Conservation (phyloP, 37 sponge, comb jelly and placozoan genomes). For the Aphrocallistes beatrix region DNA sequence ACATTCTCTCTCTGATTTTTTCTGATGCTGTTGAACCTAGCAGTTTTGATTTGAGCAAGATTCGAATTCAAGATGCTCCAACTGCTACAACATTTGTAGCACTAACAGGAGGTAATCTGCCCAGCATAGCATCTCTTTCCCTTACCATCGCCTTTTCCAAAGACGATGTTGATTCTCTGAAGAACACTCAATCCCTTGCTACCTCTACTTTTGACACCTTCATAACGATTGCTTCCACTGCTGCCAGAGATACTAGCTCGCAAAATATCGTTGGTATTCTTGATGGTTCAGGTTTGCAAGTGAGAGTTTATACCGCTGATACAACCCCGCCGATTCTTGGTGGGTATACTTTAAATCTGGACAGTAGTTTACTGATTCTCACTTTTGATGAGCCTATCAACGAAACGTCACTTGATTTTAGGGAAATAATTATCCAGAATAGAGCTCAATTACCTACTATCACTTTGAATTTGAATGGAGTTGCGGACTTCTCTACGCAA, state of each 20-base stretch:
- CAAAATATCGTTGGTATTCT: constrained; percentile 31
- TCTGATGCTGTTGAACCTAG: not conserved
- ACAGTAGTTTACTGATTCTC: constrained; percentile 31
- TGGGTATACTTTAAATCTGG: constrained; percentile 47
- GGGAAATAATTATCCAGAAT: constrained; percentile 37
- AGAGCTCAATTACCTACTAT: constrained; percentile 20
- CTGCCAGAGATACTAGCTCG: constrained; percentile 36
- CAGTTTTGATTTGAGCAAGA: not conserved
- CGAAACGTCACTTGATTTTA: constrained; percentile 9
- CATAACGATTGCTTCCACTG: constrained; percentile 31
- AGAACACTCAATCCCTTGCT: constrained; percentile 43
- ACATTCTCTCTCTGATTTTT: not conserved
- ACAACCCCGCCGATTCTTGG: constrained; percentile 33
- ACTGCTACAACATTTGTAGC: not conserved
- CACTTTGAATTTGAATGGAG: not conserved
- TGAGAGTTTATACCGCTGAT: constrained; percentile 35
- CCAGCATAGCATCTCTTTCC: not conserved
- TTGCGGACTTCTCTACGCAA: not conserved
- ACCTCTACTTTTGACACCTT: constrained; percentile 41
- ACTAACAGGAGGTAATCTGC: not conserved
- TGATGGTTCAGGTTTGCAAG: constrained; percentile 42
- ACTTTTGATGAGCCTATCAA: constrained; percentile 61
- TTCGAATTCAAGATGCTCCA: not conserved
- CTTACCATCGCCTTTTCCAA: constrained; percentile 33
- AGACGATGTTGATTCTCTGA: constrained; percentile 52